A percentile compares a stretch with the other conserved stretches of the same genome.
Conservation (phyloP, 2,113 vertebrate genomes). For the Ciconia boyciana region DNA sequence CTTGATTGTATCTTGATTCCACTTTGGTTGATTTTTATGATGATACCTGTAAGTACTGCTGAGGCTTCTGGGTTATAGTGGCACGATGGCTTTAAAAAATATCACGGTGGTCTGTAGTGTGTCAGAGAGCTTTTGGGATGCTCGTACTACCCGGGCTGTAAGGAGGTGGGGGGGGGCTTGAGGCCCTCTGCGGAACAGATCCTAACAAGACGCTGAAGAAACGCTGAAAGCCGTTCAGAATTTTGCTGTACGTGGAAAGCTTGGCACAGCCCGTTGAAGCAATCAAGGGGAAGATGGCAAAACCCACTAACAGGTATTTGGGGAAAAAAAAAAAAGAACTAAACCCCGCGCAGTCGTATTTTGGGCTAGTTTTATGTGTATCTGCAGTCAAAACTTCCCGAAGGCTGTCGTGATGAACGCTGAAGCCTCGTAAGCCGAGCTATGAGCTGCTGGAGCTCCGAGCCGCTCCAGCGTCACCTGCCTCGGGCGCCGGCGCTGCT, state of each 20-base stretch:
- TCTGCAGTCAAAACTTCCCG: neutral
- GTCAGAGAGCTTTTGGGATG: fast-evolving
- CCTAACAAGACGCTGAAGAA: fast-evolving
- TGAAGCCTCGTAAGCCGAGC: too few species aligned
- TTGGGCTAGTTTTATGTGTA: fast-evolving
- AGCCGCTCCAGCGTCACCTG: too few species aligned
- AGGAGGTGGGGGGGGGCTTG: fast-evolving
- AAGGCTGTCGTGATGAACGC: too few species aligned
- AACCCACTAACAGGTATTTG: fast-evolving
- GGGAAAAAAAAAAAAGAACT: neutral
- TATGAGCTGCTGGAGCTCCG: too few species aligned
- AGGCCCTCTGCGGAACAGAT: neutral
- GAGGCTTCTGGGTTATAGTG: neutral
- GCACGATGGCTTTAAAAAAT: fast-evolving
- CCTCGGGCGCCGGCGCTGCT: too few species aligned
- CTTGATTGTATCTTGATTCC: too few species aligned
- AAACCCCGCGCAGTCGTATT: too few species aligned
- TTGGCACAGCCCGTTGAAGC: neutral
- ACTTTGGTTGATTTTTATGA: neutral
- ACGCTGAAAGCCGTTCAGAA: too few species aligned
- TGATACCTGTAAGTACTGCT: fast-evolving
- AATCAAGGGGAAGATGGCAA: neutral
- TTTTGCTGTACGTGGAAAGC: neutral
- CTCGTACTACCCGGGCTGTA: fast-evolving
- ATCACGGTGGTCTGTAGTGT: fast-evolving